Evolutionary conservation across 2,888 invertebrate species (phyloP), one percentile per base, ranked within the genome.

Genomic region (Tuta absoluta): DNA sequence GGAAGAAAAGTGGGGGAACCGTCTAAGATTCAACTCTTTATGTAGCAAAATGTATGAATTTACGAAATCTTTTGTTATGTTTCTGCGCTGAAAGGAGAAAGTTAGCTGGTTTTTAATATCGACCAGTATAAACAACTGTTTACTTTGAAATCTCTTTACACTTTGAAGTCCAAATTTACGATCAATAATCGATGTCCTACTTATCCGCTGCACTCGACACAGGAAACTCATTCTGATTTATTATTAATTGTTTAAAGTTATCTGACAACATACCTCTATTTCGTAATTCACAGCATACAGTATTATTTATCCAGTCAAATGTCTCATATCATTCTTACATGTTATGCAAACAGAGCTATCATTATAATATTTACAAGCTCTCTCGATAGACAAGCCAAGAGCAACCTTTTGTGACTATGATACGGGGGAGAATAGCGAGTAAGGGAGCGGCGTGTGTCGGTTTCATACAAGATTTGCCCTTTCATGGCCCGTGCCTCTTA

Each of bases 401-500:
- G 11, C 11, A 28, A 61, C 61, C n/a, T 49, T 61, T 10, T 28
- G 45, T 24, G 11, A 24, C 53, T 53, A 53, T 28, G 21, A 53
- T 51, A 53, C 53, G 24, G n/a, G 24, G 8, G 53, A 53, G n/a
- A 53, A 53, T 51, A 19, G 24, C 28, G 8, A 56, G 10, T 1
- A 11, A 14, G 19, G 2, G 24, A 58, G 33, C 19, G 11, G 2
- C 19, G 37, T 37, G 48, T 49, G 61, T 58, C 45, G 62, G 48
- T 12, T 28, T 51, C 11, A 49, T 28, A 23, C 41, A 11, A 59
- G 21, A 53, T 21, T 77, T 78, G 74, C 72, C 68, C 71, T 77
- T 73, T 70, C 76, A 69, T 79, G 78, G 83, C 84, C 82, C 86
- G 88, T 85, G 87, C 84, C 82, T 78, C 80, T 74, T 77, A 87